A percentile compares a stretch with the other conserved stretches of the same genome.
Evolutionary conservation across 1,140 invertebrate genomes (phyloP).

Genomic region (Temnothorax nylanderi): DNA sequence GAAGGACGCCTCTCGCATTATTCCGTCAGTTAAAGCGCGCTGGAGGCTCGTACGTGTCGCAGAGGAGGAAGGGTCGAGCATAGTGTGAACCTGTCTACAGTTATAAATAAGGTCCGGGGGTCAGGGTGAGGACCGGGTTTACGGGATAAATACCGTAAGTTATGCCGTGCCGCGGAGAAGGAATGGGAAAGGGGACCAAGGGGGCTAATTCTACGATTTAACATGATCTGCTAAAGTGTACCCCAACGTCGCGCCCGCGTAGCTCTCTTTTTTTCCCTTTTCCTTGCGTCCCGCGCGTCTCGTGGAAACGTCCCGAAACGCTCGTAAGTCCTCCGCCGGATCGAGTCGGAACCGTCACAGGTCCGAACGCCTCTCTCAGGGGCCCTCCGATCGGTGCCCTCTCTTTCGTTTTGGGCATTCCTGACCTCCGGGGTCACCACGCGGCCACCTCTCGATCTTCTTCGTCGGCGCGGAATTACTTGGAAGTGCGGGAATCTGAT

Average conservation of each 20-base stretch:
- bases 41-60: slow-evolving; percentile 47
- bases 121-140: slow-evolving; percentile 77
- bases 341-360: slow-evolving; percentile 35
- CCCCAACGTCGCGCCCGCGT: slow-evolving; percentile 47
- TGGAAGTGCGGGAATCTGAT: slow-evolving; percentile 55
- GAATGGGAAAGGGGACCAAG: slow-evolving; percentile 54
- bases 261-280: neutral
- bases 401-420: slow-evolving; percentile 69
- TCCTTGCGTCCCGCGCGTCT: neutral
- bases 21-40: slow-evolving; percentile 55
- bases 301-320: slow-evolving; percentile 53
- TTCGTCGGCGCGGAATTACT: slow-evolving; percentile 57
- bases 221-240: slow-evolving; percentile 76
- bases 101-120: slow-evolving; percentile 80
- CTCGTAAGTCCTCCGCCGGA: slow-evolving; percentile 61
- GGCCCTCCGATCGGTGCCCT: slow-evolving; percentile 31
- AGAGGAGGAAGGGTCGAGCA: slow-evolving; percentile 38
- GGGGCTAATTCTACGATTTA: slow-evolving; percentile 80
- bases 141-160: slow-evolving; percentile 81
- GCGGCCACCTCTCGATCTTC: slow-evolving; percentile 54
- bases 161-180: slow-evolving; percentile 67
- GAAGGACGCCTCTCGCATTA: slow-evolving; percentile 1
- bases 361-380: slow-evolving; percentile 14
- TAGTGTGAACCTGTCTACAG: slow-evolving; percentile 78
- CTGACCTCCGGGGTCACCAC: slow-evolving; percentile 65